Percentiles rank a stretch among this genome's conserved stretches.
These are phyloP conservation scores for Drosophila hamatofila DNA, from an alignment of 2,888 invertebrate genomes.

Conservation along the genomic window DNA sequence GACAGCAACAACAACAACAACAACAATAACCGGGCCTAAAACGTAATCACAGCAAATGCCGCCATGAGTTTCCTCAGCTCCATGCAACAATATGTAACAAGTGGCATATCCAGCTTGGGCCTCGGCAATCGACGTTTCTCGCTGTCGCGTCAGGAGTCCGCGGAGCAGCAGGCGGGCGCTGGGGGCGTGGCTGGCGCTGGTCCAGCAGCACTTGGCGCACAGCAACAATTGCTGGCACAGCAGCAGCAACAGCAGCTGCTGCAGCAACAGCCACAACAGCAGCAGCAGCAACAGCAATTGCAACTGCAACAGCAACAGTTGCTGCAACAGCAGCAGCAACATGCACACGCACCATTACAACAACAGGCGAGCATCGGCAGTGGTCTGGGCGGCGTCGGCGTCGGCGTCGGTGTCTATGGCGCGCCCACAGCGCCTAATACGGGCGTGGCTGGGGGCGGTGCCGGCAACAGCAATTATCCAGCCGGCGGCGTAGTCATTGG, in stretches of 20 bases:
- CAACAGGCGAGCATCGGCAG: slow-evolving; percentile 71
- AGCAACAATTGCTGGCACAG: slow-evolving; percentile 21
- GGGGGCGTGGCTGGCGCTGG: slow-evolving; percentile 29
- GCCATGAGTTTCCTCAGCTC: slow-evolving; percentile 94
- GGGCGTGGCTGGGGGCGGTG: slow-evolving; percentile 43
- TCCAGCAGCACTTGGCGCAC: slow-evolving; percentile 26
- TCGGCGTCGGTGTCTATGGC: slow-evolving; percentile 44
- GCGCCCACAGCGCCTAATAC: slow-evolving; percentile 66
- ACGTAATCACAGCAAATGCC: slow-evolving; percentile 67
- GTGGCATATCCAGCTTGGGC: slow-evolving; percentile 92
- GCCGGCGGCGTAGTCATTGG: slow-evolving; percentile 82
- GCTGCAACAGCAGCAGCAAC: slow-evolving; percentile 39
- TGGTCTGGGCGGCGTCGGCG: slow-evolving; percentile 41
- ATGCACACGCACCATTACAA: slow-evolving; percentile 58
- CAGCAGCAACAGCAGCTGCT: slow-evolving; percentile 24
- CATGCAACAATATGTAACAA: slow-evolving; percentile 93
- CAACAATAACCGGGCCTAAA: slow-evolving; percentile 9
- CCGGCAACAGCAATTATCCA: slow-evolving; percentile 67
- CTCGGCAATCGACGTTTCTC: slow-evolving; percentile 91
- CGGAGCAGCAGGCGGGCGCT: slow-evolving; percentile 83
- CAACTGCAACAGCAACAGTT: slow-evolving; percentile 35
- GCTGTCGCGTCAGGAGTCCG: slow-evolving; percentile 89
- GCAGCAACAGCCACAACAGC: slow-evolving; percentile 29
- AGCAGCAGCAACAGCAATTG: slow-evolving; percentile 32
- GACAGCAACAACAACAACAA: slow-evolving; percentile 9